Evolutionary conservation across 1,140 invertebrate genomes (phyloP), one percentile per base, ranked within the genome.

Genomic region (Calephelis nemesis): DNA sequence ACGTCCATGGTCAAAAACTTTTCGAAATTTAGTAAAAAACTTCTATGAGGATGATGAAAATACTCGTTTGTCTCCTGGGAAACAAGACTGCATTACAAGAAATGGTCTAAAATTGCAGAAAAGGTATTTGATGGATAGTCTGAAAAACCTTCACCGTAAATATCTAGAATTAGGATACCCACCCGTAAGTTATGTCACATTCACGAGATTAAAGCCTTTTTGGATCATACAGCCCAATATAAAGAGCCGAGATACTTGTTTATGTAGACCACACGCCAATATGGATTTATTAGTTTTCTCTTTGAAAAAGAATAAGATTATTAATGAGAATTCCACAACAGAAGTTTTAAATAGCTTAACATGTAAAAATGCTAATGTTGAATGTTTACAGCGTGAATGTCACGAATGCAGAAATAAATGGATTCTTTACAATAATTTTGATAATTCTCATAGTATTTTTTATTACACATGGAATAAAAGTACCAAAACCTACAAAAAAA

Each of bases 181-280:
- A 49, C 12, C 48, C 13, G 12, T 49, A 49, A 49, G 73, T 47
- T 75, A 72, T 39, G 1, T 13, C 49, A 65, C 62, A 15, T 75
- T 72, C 67, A 72, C 70, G 62, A 42, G 67, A 15, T 30, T 71
- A 39, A 62, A 70, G 47, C 68, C 73, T n/a, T 70, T 70, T 52
- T 75, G 73, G 73, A 52, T 67, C 10, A 13, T 67, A 60, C 39
- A 30, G 19, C 65, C 65, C 13, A 67, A 67, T 19, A 39, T 47
- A 60, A 64, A 64, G 2, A 6, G 58, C 12, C 50, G 65, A 11
- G 65, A 67, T 7, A 67, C 65, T 15, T 67, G 65, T 13, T 19
- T 60, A 7, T 67, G 54, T 42, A 67, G 54, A 67, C 40, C 10
- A 5, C 65, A 67, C 52, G 52, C 39, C 8, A 62, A 67, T 42